Evolutionary conservation across 2,113 vertebrate species (phyloP).

Genomic region (Columba livia): DNA sequence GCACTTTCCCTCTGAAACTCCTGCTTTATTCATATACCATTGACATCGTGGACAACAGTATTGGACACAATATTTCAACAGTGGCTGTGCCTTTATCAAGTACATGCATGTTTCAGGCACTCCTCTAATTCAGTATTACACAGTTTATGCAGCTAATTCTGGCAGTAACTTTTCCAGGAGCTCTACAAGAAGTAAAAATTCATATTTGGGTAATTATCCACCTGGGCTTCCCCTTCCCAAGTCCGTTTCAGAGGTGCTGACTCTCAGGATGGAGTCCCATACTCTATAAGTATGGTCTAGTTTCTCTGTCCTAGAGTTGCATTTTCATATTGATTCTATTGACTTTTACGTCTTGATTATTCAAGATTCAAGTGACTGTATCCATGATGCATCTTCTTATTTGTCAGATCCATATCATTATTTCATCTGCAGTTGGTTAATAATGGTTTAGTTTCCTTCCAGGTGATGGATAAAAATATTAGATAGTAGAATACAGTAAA

Average conservation of each 20-base stretch:
- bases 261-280: not conserved
- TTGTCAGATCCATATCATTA: not conserved
- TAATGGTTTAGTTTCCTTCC: not conserved
- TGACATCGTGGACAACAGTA: not conserved
- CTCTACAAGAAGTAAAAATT: not conserved
- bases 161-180: not conserved
- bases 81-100: not conserved
- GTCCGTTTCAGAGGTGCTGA: not conserved
- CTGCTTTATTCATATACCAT: not conserved
- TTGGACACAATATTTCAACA: not conserved
- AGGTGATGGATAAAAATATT: not conserved
- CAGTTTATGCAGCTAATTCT: not conserved
- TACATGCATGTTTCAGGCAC: not conserved
- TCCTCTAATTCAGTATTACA: not conserved
- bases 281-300: not conserved
- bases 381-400: not conserved
- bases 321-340: not conserved
- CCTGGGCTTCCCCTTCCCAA: not conserved
- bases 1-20: not conserved
- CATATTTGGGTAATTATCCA: not conserved
- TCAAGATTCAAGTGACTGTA: not conserved
- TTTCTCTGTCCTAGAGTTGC: not conserved
- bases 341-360: not conserved
- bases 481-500: not conserved
- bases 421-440: not conserved